Evolutionary conservation across 2,888 invertebrate genomes (phyloP), one percentile per base, ranked within the genome.

Genomic region (Sinopyrophorus schimmeli): DNA sequence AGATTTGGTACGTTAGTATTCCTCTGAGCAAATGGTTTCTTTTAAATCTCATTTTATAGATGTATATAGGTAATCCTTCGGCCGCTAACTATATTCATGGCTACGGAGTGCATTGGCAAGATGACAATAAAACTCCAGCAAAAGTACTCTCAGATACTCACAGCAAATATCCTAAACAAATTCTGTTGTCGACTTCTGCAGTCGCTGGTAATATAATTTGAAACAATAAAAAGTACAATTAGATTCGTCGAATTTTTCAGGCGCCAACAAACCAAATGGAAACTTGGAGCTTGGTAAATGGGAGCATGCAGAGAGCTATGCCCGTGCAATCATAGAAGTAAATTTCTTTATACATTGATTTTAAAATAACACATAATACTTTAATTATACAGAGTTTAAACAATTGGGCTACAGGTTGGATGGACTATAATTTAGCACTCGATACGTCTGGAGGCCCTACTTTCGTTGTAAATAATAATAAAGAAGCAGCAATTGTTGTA

Each of bases 401-500:
- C 59, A 80, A 89, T 69, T 86, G 82, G 74, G 83, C 86, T 0
- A 78, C 79, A 11, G 92, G 89, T 1, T 95, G 93, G 92, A 78
- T 89, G 0, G 93, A 95, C 69, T 95, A 92, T 92, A 96, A 95
- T 70, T 73, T 94, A 37, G 86, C 84, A 9, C 70, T 95, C 11
- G 78, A 90, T 66, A 70, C 77, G 42, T 54, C 66, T 0, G 93
- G 92, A 10, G 92, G 92, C 1, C 94, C 94, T 0, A 89, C 86
- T 65, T 91, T 87, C 83, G 82, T 81, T 0, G 14, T 14, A 1
- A 65, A 77, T 3, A 92, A 92, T 71, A 81, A 77, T 61, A 89
- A 92, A 0, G 93, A 94, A 71, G 77, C 92, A 0, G 82, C 92
- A 0, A 83, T 95, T 38, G 76, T 87, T 46, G 80, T 86, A 1